Base-by-base conservation (phyloP, 2,797 vertebrate genomes). In the Sternotherus odoratus region DNA sequence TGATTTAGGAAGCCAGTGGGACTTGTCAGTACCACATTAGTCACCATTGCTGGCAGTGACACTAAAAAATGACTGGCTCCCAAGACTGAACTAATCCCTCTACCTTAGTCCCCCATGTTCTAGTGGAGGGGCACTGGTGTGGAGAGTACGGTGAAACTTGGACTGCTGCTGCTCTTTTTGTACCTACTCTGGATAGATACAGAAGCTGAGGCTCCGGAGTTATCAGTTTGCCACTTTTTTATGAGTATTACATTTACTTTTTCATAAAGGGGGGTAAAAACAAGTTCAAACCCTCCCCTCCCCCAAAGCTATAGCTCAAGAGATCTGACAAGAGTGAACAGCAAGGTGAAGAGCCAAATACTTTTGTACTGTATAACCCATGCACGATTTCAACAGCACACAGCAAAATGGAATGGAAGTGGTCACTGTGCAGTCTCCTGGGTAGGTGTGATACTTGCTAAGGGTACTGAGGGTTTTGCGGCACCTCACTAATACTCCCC, bases 1-100 rank as follows among this genome's bases (percentile, higher is more conserved):
- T 51, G 3, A 2, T 30, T 19, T n/a, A 4, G 12, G 9, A 1
- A 0, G 30, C 53, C 48, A 79, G 48, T 60, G 28, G 6, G 43
- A 60, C 19, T 17, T 66, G 30, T n/a, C 33, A 30, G 49, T 17
- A 77, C 33, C 49, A 77, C 5, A 5, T 4, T n/a, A 51, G 49
- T 33, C 17, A 51, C 8, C 24, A 6, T 21, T 49, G 48, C 49
- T 21, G 48, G 30, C 49, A 12, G 21, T 21, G 33, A 33, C 15
- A 50, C 5, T 33, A 33, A 77, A 12, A 50, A 50, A 33, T 77
- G 49, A 77, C 49, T n/a, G 49, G 48, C 30, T 48, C 33, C 33
- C 23, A 33, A 51, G 77, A 49, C 33, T n/a, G 43, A n/a, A 21
- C 19, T n/a, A n/a, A 19, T 28, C 19, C 4, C 19, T 51, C 77